Evolutionary conservation across 2,797 vertebrate species (phyloP).

Genomic region (Lagodon rhomboides): DNA sequence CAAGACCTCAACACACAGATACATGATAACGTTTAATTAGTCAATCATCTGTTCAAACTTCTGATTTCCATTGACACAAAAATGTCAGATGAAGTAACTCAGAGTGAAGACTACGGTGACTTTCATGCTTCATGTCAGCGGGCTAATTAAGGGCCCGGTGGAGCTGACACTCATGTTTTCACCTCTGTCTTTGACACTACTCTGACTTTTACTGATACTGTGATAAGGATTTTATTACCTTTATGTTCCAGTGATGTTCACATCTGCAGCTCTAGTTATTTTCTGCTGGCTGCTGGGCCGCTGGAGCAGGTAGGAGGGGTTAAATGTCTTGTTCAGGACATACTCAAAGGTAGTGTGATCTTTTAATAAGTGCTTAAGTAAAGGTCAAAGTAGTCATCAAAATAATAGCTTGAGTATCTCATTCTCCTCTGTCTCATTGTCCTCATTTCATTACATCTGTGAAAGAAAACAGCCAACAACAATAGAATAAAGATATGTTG

Average conservation of each 20-base stretch:
- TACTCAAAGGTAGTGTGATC: not conserved
- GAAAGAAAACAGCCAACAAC: not conserved
- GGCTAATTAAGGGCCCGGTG: not conserved
- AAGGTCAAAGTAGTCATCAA: too few relatives aligned
- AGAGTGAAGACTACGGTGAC: not conserved
- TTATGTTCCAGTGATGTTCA: not conserved
- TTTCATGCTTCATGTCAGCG: not conserved
- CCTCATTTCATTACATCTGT: not conserved
- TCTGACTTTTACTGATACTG: not conserved
- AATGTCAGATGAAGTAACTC: conserved; percentile 15
- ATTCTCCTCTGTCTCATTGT: too few relatives aligned
- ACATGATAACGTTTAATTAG: not conserved
- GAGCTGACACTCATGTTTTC: not conserved
- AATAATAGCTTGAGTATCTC: too few relatives aligned
- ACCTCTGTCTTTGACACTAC: not conserved
- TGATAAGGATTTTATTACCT: not conserved
- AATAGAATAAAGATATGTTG: not conserved
- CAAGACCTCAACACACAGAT: too few relatives aligned
- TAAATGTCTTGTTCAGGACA: not conserved
- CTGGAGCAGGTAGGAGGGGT: not conserved
- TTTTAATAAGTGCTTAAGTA: too few relatives aligned
- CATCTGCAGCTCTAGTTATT: not conserved
- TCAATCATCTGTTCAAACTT: not conserved
- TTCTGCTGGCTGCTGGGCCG: not conserved
- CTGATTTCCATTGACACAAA: not conserved